Conservation (phyloP, 23 tunicate genomes). For the Pegea sp. region DNA sequence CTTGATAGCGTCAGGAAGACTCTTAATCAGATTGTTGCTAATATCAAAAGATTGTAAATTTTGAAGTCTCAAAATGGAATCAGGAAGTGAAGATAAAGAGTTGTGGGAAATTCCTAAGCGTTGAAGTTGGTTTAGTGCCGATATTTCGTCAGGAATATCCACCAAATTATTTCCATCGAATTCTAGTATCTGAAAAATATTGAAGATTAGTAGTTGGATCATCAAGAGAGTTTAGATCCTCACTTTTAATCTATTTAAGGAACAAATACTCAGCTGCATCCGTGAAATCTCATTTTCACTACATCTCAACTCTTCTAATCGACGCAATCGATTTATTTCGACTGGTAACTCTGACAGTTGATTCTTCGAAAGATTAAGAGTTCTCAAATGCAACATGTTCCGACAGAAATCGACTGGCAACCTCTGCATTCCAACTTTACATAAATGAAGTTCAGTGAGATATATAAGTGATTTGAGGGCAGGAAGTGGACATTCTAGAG, state of each 20-base stretch:
- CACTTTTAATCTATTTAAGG: constrained; percentile 17
- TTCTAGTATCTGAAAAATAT: constrained; percentile 27
- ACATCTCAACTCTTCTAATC: constrained; percentile 35
- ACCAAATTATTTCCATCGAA: constrained; percentile 18
- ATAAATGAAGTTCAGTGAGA: constrained; percentile 36
- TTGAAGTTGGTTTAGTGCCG: constrained; percentile 9
- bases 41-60: constrained; percentile 9
- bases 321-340: constrained; percentile 28
- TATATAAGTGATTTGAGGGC: constrained; percentile 18
- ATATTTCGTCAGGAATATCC: constrained; percentile 34
- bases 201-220: neutral
- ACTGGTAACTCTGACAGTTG: constrained; percentile 16
- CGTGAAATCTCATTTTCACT: constrained; percentile 21
- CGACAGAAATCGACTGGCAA: constrained; percentile 60
- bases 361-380: constrained; percentile 37
- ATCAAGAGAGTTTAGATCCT: neutral
- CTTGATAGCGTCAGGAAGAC: neutral
- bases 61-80: constrained; percentile 22
- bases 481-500: constrained; percentile 20
- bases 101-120: constrained; percentile 25
- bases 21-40: constrained; percentile 8
- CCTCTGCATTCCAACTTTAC: constrained; percentile 7
- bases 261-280: constrained; percentile 21
- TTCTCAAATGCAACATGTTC: constrained; percentile 30
- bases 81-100: constrained; percentile 12